Conservation (phyloP, 2,113 vertebrate genomes). For the Colossoma macropomum region DNA sequence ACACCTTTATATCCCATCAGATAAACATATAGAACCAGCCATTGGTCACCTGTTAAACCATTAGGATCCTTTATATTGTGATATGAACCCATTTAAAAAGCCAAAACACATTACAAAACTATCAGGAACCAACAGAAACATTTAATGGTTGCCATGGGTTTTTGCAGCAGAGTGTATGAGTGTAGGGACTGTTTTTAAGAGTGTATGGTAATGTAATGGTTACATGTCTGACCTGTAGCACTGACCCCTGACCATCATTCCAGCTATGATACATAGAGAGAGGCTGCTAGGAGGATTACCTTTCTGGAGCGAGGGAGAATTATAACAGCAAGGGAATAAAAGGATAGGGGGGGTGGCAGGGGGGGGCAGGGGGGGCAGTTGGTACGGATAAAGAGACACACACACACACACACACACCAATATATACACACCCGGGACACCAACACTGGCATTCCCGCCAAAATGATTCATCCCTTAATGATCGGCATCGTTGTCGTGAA, state of each 20-base stretch:
- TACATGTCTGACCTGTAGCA: background rate
- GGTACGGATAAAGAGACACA: background rate
- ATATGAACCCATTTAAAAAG: too few relatives aligned
- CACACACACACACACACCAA: background rate
- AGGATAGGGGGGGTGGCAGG: background rate
- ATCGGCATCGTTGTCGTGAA: constrained; percentile 69
- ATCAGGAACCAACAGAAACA: too few relatives aligned
- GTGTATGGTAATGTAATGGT: background rate
- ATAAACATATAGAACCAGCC: too few relatives aligned
- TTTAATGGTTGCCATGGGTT: too few relatives aligned
- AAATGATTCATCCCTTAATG: constrained; percentile 73
- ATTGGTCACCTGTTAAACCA: too few relatives aligned
- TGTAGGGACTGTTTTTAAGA: background rate
- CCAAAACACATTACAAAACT: too few relatives aligned
- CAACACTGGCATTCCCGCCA: constrained; percentile 10
- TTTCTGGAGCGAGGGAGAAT: background rate
- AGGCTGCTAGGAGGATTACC: constrained; percentile 13
- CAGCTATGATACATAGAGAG: background rate
- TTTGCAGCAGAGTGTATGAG: too few relatives aligned
- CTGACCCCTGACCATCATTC: background rate
- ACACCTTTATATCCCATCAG: too few relatives aligned
- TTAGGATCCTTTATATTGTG: too few relatives aligned
- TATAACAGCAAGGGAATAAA: background rate
- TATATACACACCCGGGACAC: background rate
- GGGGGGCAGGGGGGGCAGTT: background rate